Percentiles rank a stretch among this genome's conserved stretches.
These are phyloP conservation scores for Apoderus coryli DNA, from an alignment of 2,888 invertebrate genomes.

Conservation along the genomic window DNA sequence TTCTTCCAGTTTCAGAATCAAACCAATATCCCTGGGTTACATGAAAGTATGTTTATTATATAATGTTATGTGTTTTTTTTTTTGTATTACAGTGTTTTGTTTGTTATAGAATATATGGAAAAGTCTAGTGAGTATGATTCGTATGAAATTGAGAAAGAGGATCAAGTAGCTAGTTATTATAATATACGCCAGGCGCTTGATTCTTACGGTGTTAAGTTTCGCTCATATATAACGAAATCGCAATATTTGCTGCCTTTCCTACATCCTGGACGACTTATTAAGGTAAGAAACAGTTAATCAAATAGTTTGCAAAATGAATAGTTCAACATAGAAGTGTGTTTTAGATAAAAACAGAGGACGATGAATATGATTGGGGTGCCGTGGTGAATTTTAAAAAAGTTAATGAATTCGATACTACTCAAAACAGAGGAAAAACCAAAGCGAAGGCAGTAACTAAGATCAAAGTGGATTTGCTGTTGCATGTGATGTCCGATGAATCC, in stretches of 20 bases:
- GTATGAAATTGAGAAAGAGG: conserved; percentile 57
- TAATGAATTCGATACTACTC: conserved; percentile 19
- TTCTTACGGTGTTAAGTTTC: conserved; percentile 56
- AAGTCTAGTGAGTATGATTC: conserved; percentile 50
- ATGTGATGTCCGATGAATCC: conserved; percentile 53
- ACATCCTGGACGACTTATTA: conserved; percentile 84
- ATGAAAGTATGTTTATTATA: conserved; percentile 54
- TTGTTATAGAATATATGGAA: conserved; percentile 40
- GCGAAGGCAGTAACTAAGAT: conserved; percentile 48
- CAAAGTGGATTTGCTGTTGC: conserved; percentile 69
- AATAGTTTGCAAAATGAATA: too few relatives aligned
- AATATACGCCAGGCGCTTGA: conserved; percentile 71
- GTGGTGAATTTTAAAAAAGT: conserved; percentile 72
- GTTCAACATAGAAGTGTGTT: too few relatives aligned
- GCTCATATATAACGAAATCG: conserved; percentile 67
- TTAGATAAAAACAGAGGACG: conserved; percentile 64
- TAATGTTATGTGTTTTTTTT: too few relatives aligned
- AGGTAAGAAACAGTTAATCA: conserved; percentile 39
- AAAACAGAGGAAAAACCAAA: conserved; percentile 20
- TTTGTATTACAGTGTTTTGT: too few relatives aligned
- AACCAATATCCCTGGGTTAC: conserved; percentile 78
- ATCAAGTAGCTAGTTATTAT: conserved; percentile 66
- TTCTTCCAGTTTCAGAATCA: conserved; percentile 99
- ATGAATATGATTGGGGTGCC: conserved; percentile 94
- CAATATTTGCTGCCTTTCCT: conserved; percentile 85